Percentiles rank a stretch among this genome's conserved stretches.
Conservation (phyloP, 2,113 vertebrate genomes). For the Amblyopsis rosae region DNA sequence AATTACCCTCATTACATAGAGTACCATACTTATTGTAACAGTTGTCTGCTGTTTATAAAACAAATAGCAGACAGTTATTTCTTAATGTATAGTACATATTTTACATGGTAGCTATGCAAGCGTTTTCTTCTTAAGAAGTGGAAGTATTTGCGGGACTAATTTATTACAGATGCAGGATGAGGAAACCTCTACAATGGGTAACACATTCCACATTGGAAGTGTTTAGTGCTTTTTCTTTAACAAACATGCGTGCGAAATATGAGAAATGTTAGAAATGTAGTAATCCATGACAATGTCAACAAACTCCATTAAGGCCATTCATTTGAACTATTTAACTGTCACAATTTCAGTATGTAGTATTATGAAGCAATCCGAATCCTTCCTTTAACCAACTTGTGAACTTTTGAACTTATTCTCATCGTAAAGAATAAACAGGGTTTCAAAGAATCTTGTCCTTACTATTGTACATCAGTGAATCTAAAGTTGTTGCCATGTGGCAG, state of each 20-base stretch:
- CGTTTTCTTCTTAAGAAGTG: neutral
- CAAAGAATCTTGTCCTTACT: conserved; percentile 18
- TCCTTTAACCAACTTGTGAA: conserved; percentile 7
- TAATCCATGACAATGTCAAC: too few relatives aligned
- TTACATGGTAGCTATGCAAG: neutral
- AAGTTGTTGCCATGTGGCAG: conserved; percentile 32
- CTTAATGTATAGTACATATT: neutral
- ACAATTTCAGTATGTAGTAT: too few relatives aligned
- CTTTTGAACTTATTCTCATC: conserved; percentile 23
- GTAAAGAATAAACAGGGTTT: conserved; percentile 43
- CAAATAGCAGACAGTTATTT: neutral
- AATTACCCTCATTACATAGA: conserved; percentile 17
- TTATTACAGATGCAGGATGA: neutral
- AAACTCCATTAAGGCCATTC: too few relatives aligned
- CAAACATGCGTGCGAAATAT: neutral
- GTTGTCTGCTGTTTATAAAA: neutral
- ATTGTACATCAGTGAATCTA: conserved; percentile 32
- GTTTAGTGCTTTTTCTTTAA: neutral
- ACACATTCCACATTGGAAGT: neutral
- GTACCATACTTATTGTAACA: conserved; percentile 19
- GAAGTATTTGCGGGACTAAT: neutral
- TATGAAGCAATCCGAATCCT: too few relatives aligned
- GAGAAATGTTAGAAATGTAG: too few relatives aligned
- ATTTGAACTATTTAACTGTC: too few relatives aligned
- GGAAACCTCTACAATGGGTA: neutral